Conservation (phyloP, 2,113 vertebrate genomes). For the Scatophagus argus region DNA sequence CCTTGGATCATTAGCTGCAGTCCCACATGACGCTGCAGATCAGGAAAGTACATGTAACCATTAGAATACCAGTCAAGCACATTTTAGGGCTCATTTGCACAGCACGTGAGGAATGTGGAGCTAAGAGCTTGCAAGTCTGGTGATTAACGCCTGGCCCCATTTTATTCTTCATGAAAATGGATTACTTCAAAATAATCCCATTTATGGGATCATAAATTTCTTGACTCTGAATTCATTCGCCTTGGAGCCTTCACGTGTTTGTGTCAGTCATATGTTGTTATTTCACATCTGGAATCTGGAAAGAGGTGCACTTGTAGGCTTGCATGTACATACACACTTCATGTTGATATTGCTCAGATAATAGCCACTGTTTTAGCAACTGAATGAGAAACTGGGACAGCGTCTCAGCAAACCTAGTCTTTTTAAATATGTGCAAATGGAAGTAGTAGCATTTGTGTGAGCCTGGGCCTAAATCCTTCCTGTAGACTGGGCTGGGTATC, state of each 20-base stretch:
- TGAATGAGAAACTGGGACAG: constrained; percentile 36
- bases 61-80: constrained; percentile 63
- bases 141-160: constrained; percentile 66
- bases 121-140: constrained; percentile 55
- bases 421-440: constrained; percentile 65
- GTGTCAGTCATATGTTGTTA: constrained; percentile 48
- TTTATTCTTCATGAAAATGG: constrained; percentile 62
- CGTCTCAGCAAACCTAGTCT: constrained; percentile 32
- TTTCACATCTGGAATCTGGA: constrained; percentile 58
- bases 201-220: constrained; percentile 76
- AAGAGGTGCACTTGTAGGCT: constrained; percentile 21
- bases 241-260: constrained; percentile 42
- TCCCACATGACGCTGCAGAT: constrained; percentile 63
- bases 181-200: constrained; percentile 75
- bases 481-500: constrained; percentile 72
- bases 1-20: constrained; percentile 71
- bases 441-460: constrained; percentile 54
- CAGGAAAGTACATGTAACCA: constrained; percentile 59
- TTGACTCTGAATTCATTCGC: constrained; percentile 54
- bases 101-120: constrained; percentile 62
- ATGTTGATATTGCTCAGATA: constrained; percentile 40
- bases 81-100: constrained; percentile 78
- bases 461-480: constrained; percentile 42
- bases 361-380: constrained; percentile 54
- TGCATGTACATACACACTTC: neutral